A percentile compares a stretch with the other conserved stretches of the same genome.
Conservation (phyloP, 2,888 invertebrate species). For the Drosophila macrospina region DNA sequence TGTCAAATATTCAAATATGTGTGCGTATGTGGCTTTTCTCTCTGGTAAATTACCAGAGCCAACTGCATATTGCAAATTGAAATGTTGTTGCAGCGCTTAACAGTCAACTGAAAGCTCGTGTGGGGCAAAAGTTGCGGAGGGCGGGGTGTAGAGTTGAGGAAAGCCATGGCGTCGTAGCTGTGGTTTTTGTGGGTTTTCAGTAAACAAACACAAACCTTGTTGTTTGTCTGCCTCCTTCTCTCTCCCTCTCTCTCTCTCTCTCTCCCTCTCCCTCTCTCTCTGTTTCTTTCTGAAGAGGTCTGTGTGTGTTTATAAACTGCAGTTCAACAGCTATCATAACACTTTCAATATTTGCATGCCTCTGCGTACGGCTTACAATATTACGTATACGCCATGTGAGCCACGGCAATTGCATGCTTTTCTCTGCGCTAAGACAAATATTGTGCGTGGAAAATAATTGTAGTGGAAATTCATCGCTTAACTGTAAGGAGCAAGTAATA, state of each 20-base stretch:
- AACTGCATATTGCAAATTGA: conserved; percentile 56
- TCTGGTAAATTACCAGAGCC: conserved; percentile 32
- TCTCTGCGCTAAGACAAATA: not conserved
- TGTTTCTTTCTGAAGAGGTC: not conserved
- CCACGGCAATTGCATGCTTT: not conserved
- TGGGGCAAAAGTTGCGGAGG: not conserved
- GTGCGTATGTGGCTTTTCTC: conserved; percentile 25
- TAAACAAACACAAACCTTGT: conserved; percentile 45
- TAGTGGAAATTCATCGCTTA: not conserved
- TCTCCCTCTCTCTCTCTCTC: not conserved
- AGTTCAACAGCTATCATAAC: conserved; percentile 33
- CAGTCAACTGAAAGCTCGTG: conserved; percentile 26
- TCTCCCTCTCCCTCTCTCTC: not conserved
- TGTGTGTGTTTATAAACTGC: conserved; percentile 19
- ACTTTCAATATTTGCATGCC: conserved; percentile 45
- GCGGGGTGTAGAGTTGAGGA: not conserved
- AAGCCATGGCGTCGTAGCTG: conserved; percentile 16
- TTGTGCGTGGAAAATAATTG: not conserved
- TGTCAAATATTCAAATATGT: conserved; percentile 28
- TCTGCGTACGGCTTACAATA: conserved; percentile 24
- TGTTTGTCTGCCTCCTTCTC: not conserved
- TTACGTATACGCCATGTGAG: conserved; percentile 30
- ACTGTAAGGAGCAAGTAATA: not conserved
- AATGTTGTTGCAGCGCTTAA: conserved; percentile 40
- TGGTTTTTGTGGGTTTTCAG: conserved; percentile 49